Base-by-base conservation (phyloP, 2,797 vertebrate genomes). In the Clarias platycephalus region DNA sequence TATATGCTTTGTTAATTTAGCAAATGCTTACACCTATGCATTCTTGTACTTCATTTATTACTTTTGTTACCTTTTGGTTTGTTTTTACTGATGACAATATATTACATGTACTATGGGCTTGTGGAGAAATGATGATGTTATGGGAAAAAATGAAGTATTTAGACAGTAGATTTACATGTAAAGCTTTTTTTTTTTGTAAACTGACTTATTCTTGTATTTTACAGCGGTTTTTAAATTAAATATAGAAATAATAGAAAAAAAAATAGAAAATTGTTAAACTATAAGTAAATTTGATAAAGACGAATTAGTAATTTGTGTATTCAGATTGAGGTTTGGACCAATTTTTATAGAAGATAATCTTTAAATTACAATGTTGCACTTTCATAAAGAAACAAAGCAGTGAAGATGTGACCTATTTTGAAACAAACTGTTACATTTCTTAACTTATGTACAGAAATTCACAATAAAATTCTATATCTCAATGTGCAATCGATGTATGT, bases 91-190 rank as follows among this genome's bases (percentile, higher is more conserved):
- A 96, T 95, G 94, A 96, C 92, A 91, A 94, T 94, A 94, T 91
- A 85, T 96, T 95, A 96, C 96, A 96, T 97, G 96, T 98, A 96
- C 96, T 93, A 97, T 97, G 97, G 96, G 97, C 94, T 94, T 96
- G 96, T 97, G 96, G 90, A 95, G 93, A 96, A 96, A 94, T 95
- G 95, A 95, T 94, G 92, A 96, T 95, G 94, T 96, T 95, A 93
- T 93, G 90, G 84, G 94, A 91, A 87, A 28, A 93, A 89, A 90
- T 93, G 93, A 94, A 94, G 94, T 95, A 96, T 96, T 96, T 96
- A 97, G 96, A 94, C 93, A 93, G 91, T 96, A 96, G 94, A 93
- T 95, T 95, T 92, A 94, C 95, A 95, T 94, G 95, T 95, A 97
- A 94, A 94, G 95, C 95, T 90, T 94, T 94, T 97, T 95, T 64